A percentile compares a stretch with the other conserved stretches of the same genome.
These are phyloP conservation scores for Myotis davidii DNA, from an alignment of 2,113 vertebrate species.

Conservation along the genomic window DNA sequence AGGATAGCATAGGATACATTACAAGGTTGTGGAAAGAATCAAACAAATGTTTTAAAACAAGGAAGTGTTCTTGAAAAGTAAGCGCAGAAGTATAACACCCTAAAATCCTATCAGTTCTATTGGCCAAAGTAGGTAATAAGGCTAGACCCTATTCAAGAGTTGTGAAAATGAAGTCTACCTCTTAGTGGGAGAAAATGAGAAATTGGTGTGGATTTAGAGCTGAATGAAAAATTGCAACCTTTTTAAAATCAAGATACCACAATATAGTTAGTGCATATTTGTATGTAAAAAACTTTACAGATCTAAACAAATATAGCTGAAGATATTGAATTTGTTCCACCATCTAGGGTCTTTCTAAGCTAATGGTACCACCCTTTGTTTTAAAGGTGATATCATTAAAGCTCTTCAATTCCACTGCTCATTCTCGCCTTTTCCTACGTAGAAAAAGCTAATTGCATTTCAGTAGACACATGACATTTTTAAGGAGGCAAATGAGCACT, in stretches of 20 bases:
- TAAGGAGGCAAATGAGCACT: neutral
- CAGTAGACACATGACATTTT: constrained; percentile 25
- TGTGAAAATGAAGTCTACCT: neutral
- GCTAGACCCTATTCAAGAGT: neutral
- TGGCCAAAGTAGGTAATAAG: neutral
- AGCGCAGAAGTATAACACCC: neutral
- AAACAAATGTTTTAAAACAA: neutral
- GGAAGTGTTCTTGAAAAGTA: neutral
- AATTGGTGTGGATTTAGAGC: neutral
- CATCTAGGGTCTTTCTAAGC: neutral
- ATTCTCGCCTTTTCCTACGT: neutral
- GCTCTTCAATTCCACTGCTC: neutral
- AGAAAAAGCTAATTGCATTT: neutral
- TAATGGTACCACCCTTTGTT: neutral
- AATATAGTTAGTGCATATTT: neutral
- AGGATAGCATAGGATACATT: neutral
- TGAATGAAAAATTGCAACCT: neutral
- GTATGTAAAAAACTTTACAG: neutral
- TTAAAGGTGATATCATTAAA: constrained; percentile 2
- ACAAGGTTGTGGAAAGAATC: neutral
- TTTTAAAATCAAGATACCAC: neutral
- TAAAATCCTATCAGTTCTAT: neutral
- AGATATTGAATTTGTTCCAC: neutral
- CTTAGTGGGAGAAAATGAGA: neutral
- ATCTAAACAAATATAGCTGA: neutral